Evolutionary conservation across 2,888 invertebrate species (phyloP).

Genomic region (Bimastos eiseni): DNA sequence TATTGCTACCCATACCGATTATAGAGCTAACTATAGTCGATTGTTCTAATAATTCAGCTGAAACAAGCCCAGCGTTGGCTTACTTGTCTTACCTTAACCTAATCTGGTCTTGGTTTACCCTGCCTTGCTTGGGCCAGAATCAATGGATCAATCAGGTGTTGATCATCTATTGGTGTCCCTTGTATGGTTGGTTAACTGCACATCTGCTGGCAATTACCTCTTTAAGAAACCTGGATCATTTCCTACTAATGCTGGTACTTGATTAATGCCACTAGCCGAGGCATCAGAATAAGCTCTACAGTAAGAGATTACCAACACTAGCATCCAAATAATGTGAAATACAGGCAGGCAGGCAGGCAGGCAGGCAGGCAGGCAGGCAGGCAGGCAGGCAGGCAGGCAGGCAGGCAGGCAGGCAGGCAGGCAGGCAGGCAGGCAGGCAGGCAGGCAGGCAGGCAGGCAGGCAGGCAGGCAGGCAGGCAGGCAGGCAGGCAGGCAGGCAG

Average conservation of each 20-base stretch:
- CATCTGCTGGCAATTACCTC: neutral
- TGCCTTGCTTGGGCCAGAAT: neutral
- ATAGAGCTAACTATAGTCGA: too few relatives aligned
- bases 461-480: too few relatives aligned
- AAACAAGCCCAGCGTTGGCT: neutral
- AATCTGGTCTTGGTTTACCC: neutral
- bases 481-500: too few relatives aligned
- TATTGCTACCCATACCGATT: too few relatives aligned
- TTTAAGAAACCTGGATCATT: neutral
- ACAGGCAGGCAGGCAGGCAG: neutral
- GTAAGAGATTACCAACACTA: neutral
- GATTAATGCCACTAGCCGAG: neutral
- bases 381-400: too few relatives aligned
- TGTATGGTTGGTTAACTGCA: neutral
- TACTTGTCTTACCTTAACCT: neutral
- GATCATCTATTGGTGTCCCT: neutral
- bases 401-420: neutral
- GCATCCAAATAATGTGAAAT: neutral
- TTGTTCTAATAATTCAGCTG: too few relatives aligned
- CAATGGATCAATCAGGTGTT: neutral
- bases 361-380: neutral
- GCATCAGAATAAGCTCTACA: neutral
- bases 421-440: too few relatives aligned
- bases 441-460: too few relatives aligned
- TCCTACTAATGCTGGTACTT: neutral